Evolutionary conservation across 2,888 invertebrate species (phyloP).

Genomic region (Allophyes oxyacanthae): DNA sequence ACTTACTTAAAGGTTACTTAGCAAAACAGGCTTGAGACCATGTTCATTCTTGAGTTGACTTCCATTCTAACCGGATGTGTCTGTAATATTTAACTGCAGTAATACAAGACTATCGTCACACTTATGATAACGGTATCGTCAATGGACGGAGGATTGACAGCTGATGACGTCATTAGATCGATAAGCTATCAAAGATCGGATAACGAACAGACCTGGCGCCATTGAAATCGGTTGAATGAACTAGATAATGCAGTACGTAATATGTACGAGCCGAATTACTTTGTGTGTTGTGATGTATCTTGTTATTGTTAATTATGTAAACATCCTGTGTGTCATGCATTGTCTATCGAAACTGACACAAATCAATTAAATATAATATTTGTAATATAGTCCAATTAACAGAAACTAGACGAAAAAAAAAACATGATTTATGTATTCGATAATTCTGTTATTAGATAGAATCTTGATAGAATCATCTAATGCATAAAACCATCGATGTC

Average conservation of each 20-base stretch:
- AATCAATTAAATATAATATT: slow-evolving; percentile 1
- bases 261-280: slow-evolving; percentile 9
- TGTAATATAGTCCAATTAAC: slow-evolving; percentile 2
- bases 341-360: slow-evolving; percentile 4
- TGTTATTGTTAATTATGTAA: slow-evolving; percentile 5
- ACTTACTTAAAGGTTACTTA: too few relatives aligned
- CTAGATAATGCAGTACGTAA: slow-evolving; percentile 20
- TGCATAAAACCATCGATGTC: too few relatives aligned
- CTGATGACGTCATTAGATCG: slow-evolving; percentile 70
- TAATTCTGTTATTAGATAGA: too few relatives aligned
- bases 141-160: slow-evolving; percentile 52
- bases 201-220: slow-evolving; percentile 76
- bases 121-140: slow-evolving; percentile 40
- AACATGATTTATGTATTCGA: too few relatives aligned
- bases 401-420: too few relatives aligned
- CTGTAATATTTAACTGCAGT: slow-evolving; percentile 7
- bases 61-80: slow-evolving; percentile 7
- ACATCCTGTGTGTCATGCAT: slow-evolving; percentile 8
- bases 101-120: slow-evolving; percentile 34
- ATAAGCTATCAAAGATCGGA: slow-evolving; percentile 71
- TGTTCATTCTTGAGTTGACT: too few relatives aligned
- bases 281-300: slow-evolving; percentile 22
- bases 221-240: slow-evolving; percentile 25
- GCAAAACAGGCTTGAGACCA: too few relatives aligned
- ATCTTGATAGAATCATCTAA: too few relatives aligned